Percentiles rank a stretch among this genome's conserved stretches.
These are phyloP conservation scores for Catocala nupta DNA, from an alignment of 2,888 invertebrate genomes.

Conservation along the genomic window DNA sequence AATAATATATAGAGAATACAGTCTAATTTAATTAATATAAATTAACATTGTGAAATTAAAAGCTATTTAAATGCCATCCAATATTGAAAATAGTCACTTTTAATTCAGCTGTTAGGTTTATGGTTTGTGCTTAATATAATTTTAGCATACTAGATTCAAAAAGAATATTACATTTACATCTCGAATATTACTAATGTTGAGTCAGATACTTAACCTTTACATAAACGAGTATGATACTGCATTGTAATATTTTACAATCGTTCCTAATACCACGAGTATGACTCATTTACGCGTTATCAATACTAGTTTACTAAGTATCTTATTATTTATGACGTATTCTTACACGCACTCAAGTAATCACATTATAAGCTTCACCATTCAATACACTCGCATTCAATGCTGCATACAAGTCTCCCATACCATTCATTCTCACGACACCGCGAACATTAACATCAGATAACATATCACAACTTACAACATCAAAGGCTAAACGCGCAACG, in stretches of 20 bases:
- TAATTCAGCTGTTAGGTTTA: too few species aligned
- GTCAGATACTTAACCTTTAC: too few species aligned
- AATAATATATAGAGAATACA: too few species aligned
- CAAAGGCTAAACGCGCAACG: slow-evolving; percentile 47
- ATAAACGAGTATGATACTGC: too few species aligned
- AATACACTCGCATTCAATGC: slow-evolving; percentile 13
- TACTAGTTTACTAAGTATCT: background rate
- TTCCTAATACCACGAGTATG: background rate
- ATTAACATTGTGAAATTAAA: too few species aligned
- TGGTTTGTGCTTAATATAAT: too few species aligned
- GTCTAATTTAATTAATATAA: too few species aligned
- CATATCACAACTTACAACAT: slow-evolving; percentile 40
- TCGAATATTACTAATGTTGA: too few species aligned
- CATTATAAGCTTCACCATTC: slow-evolving; percentile 4
- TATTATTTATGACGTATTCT: slow-evolving; percentile 2
- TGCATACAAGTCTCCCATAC: slow-evolving; percentile 14
- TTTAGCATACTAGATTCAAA: too few species aligned
- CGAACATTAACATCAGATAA: slow-evolving; percentile 45
- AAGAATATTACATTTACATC: too few species aligned
- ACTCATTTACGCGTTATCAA: background rate
- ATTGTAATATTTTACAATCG: background rate
- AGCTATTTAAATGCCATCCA: too few species aligned
- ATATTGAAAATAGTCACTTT: too few species aligned
- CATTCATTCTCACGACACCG: slow-evolving; percentile 40
- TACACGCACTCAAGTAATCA: background rate